Base-by-base conservation (phyloP, 2,888 invertebrate genomes). In the Pollenia amentaria region DNA sequence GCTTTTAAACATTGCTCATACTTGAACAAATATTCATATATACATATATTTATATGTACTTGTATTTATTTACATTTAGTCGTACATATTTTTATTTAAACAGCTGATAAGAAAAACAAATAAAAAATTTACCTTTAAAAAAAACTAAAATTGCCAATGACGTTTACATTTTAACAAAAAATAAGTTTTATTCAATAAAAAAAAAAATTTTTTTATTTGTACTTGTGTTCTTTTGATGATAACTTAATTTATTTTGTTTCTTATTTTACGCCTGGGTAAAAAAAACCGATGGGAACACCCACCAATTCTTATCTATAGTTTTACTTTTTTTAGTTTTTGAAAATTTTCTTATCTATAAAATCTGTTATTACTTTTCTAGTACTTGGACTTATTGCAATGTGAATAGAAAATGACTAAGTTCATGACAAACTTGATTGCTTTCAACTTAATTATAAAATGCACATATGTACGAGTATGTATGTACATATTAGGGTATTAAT, bases 101-200 rank as follows among this genome's bases (percentile, higher is more conserved):
- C 46, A 60, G 46, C 46, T 73, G 73, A 73, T 73, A 73, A 73
- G 46, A 48, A 18, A 16, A 21, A n/a, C 8, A 53, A n/a, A 14
- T 10, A 46, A 42, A 16, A 46, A 51, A 29, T 57, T 72, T 4
- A 60, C 16, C 8, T 46, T 46, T 14, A 55, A 53, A 40, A 42
- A 38, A 12, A 29, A 51, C n/a, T 40, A 16, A 10, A 11, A 46
- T 40, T 69, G 7, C 8, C 16, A 51, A 69, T 70, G 70, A 7
- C 40, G 40, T 38, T 53, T 18, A 21, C 9, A 14, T 42, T 18
- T 12, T 57, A 14, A 1, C 12, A 53, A 38, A 38, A 38, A 57
- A 29, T 6, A 29, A 29, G 9, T 29, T 72, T 55, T 42, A 44
- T 72, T 72, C 2, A 72, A 42, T 55, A 44, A 42, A 14, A 55